Base-by-base conservation (phyloP, 2,113 vertebrate genomes). In the Sceloporus undulatus region DNA sequence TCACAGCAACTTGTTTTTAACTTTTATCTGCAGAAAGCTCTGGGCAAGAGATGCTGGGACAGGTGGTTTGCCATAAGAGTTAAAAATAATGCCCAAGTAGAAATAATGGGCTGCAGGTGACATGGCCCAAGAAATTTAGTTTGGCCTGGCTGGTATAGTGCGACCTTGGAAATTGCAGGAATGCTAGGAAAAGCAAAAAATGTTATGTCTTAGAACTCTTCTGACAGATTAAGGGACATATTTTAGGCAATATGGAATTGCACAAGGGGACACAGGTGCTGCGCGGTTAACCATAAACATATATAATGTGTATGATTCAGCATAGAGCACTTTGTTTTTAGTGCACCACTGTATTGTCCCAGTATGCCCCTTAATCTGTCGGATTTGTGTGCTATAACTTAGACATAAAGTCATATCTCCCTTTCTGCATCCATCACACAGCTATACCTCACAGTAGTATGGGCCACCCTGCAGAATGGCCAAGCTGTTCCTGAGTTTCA, bases 1-100 rank as follows among this genome's bases (percentile, higher is more conserved):
- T 75, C 1, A 14, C 56, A 85, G 85, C 66, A 76, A 90, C 34
- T 90, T 87, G n/a, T 83, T 91, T 92, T 85, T 80, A 73, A 91
- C 90, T 79, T 90, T 78, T 79, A 70, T 90, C 84, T 75, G 73
- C 82, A 71, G 74, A 75, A 84, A 82, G 70, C 90, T 77, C n/a
- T 75, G 9, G n/a, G 82, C 70, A 90, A 89, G 84, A 42, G 16
- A 86, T 0, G 62, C 13, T 27, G 48, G 52, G 84, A 70, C 79
- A 87, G 9, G 38, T 80, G 0, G 1, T 18, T 82, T 48, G 59
- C 0, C 79, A 71, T 21, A 48, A 85, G 34, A 62, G 9, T 5
- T 56, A 70, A 78, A 70, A 48, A 56, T 13, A 65, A 68, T 52
- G n/a, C 25, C 75, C 70, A 27, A 8, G 79, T 73, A 74, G 27